Percentiles rank a stretch among this genome's conserved stretches.
Evolutionary conservation across 2,113 vertebrate genomes (phyloP).

Genomic region (Phalacrocorax pelagicus): DNA sequence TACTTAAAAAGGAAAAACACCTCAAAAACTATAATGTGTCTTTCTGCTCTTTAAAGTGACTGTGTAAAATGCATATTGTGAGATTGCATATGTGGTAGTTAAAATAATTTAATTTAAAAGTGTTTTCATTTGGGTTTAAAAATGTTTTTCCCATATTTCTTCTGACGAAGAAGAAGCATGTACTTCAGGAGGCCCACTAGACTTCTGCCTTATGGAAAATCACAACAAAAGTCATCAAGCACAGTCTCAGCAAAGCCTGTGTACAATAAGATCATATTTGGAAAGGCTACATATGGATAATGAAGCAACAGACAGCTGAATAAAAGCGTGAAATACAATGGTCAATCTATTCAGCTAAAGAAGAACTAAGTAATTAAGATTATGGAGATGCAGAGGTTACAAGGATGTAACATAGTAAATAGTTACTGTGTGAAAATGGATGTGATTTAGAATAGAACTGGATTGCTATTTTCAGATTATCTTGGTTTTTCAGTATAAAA

Average conservation of each 20-base stretch:
- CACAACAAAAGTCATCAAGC: background rate
- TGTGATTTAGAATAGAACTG: background rate
- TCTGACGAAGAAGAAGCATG: no score
- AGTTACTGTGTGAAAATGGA: background rate
- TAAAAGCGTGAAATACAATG: background rate
- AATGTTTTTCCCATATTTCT: background rate
- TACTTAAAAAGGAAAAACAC: background rate
- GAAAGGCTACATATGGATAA: background rate
- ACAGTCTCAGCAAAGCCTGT: background rate
- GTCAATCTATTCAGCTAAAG: background rate
- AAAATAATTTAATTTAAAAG: background rate
- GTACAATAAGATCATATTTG: background rate
- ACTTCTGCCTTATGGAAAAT: background rate
- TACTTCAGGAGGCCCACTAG: background rate
- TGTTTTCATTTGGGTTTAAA: background rate
- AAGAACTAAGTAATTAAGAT: background rate
- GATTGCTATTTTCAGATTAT: background rate
- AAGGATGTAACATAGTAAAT: background rate
- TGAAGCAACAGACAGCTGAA: background rate
- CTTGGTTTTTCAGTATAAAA: background rate
- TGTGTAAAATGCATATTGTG: background rate
- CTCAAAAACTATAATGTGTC: background rate
- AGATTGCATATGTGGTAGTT: background rate
- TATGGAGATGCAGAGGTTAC: background rate
- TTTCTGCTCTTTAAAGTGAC: background rate